These are phyloP conservation scores for Moxostoma hubbsi DNA, from an alignment of 2,797 vertebrate species.

Conservation along the genomic window DNA sequence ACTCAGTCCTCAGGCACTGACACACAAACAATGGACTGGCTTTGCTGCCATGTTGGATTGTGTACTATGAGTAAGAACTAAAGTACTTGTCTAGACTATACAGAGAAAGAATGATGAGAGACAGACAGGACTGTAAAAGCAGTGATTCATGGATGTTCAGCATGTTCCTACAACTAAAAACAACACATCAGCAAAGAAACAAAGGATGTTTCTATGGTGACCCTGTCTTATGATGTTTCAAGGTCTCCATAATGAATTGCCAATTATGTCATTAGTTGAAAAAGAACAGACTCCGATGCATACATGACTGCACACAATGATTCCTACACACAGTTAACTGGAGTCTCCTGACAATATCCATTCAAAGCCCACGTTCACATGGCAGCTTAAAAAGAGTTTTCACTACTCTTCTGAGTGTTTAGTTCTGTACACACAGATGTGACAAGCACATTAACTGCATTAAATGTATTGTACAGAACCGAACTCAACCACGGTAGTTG, in stretches of 20 bases:
- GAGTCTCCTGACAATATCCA: background rate
- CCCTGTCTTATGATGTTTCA: background rate
- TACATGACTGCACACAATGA: background rate
- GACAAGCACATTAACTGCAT: background rate
- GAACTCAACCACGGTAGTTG: background rate
- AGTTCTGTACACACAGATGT: background rate
- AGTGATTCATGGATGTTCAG: constrained; percentile 63
- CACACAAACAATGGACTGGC: too few relatives aligned
- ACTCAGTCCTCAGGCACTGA: too few relatives aligned
- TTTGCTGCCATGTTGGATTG: too few relatives aligned
- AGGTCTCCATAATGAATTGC: background rate
- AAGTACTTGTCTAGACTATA: background rate
- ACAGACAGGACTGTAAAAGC: background rate
- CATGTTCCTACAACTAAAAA: constrained; percentile 60
- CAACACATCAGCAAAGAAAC: constrained; percentile 46
- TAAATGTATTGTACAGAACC: too few relatives aligned
- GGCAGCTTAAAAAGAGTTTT: background rate
- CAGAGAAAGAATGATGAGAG: background rate
- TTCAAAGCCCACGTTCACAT: background rate
- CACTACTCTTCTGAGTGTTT: background rate
- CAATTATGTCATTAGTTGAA: constrained; percentile 4
- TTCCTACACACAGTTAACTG: background rate
- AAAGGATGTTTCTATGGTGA: constrained; percentile 6
- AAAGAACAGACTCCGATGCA: background rate
- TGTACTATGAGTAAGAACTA: too few relatives aligned